Conservation (phyloP, 2,888 invertebrate genomes). For the Cheilosia soror region DNA sequence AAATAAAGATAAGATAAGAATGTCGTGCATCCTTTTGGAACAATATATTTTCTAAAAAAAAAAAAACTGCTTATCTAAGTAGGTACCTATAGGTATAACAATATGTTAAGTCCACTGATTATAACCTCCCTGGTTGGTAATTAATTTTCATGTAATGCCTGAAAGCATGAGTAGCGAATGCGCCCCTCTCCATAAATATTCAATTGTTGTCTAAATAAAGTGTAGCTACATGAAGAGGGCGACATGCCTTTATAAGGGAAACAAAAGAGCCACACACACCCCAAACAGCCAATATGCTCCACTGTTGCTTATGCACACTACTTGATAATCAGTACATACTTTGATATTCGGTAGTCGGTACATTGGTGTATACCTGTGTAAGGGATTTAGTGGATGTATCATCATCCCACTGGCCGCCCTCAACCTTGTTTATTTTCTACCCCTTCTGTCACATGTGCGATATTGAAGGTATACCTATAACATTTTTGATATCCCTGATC, state of each 20-base stretch:
- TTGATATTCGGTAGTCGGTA: conserved; percentile 32
- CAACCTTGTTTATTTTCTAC: conserved; percentile 1
- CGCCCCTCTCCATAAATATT: neutral
- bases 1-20: too few species aligned
- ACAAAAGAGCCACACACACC: neutral
- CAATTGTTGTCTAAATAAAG: conserved; percentile 24
- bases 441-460: neutral
- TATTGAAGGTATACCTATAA: conserved; percentile 22
- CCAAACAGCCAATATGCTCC: neutral
- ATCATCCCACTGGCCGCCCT: neutral
- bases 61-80: neutral
- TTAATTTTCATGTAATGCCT: conserved; percentile 19
- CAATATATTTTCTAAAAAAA: too few species aligned
- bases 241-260: neutral
- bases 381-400: neutral
- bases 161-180: conserved; percentile 1
- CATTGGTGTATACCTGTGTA: neutral
- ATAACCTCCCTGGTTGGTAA: conserved; percentile 24
- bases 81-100: neutral
- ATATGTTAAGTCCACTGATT: conserved; percentile 9
- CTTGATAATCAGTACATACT: conserved; percentile 26
- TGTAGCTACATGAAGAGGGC: conserved; percentile 15
- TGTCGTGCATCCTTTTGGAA: too few species aligned
- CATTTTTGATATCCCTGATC: conserved; percentile 1
- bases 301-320: neutral